phyloP scores from a whole-genome alignment of 2,888 invertebrate genomes.

The Globia sparganii region DNA sequence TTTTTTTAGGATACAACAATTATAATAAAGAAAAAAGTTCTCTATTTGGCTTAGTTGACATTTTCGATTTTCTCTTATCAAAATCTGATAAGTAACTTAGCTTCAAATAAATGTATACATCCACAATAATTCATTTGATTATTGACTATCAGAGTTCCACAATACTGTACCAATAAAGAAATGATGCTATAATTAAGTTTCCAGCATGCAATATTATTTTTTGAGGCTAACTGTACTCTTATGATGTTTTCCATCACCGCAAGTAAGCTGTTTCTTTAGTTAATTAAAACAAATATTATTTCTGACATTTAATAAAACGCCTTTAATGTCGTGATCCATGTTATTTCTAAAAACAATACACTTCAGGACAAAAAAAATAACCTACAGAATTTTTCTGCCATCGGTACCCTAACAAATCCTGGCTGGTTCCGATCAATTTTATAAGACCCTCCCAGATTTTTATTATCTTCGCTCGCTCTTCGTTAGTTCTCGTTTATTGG shows the following conservation, averaged over 20 bases:
- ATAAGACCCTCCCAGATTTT: conserved; percentile 68
- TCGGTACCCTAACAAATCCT: conserved; percentile 47
- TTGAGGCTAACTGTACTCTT: too few species aligned
- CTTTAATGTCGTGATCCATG: not conserved
- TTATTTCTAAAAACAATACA: conserved; percentile 3
- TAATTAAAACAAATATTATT: not conserved
- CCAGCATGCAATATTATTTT: too few species aligned
- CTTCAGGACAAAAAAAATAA: not conserved
- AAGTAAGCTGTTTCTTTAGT: not conserved
- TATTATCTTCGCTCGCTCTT: conserved; percentile 68
- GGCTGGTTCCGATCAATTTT: conserved; percentile 67
- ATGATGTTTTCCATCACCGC: not conserved
- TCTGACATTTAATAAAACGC: not conserved
- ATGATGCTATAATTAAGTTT: too few species aligned
- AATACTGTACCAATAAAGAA: too few species aligned
- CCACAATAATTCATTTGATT: too few species aligned
- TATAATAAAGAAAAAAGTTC: too few species aligned
- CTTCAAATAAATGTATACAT: too few species aligned
- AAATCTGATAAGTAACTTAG: too few species aligned
- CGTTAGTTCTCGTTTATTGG: conserved; percentile 68
- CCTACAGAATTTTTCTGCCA: not conserved
- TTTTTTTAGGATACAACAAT: not conserved
- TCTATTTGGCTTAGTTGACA: too few species aligned
- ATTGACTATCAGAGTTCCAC: too few species aligned
- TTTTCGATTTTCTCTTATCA: too few species aligned